Percentiles rank a stretch among this genome's conserved stretches.
phyloP scores from a whole-genome alignment of 2,888 invertebrate species.

The Chrysodeixis includens region DNA sequence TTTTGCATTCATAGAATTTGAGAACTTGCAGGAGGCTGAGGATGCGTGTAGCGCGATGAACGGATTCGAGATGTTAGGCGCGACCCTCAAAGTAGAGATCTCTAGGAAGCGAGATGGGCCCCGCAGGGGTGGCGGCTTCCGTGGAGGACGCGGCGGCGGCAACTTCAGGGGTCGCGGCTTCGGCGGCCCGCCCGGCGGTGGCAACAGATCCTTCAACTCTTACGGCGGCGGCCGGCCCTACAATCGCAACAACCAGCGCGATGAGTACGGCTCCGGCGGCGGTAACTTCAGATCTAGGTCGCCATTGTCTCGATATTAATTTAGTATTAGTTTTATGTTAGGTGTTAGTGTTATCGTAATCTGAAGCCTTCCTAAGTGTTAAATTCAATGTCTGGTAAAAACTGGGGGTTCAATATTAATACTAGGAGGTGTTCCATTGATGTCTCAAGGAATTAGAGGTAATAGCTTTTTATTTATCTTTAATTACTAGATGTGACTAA shows the following conservation, averaged over 20 bases:
- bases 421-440: constrained; percentile 82
- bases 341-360: constrained; percentile 88
- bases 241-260: constrained; percentile 80
- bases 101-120: constrained; percentile 94
- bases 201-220: constrained; percentile 87
- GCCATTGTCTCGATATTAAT: constrained; percentile 85
- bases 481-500: constrained; percentile 54
- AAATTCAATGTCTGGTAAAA: constrained; percentile 83
- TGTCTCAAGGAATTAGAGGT: constrained; percentile 84
- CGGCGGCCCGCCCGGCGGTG: constrained; percentile 86
- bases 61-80: constrained; percentile 95
- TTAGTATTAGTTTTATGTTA: constrained; percentile 82
- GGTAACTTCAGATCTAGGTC: constrained; percentile 89
- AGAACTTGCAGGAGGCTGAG: constrained; percentile 96
- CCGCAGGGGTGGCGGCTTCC: constrained; percentile 90
- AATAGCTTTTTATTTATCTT: constrained; percentile 60
- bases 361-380: constrained; percentile 89
- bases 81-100: constrained; percentile 96
- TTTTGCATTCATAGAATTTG: constrained; percentile 98
- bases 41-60: constrained; percentile 96
- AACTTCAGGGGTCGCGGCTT: constrained; percentile 87
- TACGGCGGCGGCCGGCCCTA: constrained; percentile 85
- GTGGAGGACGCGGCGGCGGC: constrained; percentile 87
- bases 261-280: constrained; percentile 82
- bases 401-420: constrained; percentile 87